Conservation (phyloP, 2,888 invertebrate species). For the Thelaira solivaga region DNA sequence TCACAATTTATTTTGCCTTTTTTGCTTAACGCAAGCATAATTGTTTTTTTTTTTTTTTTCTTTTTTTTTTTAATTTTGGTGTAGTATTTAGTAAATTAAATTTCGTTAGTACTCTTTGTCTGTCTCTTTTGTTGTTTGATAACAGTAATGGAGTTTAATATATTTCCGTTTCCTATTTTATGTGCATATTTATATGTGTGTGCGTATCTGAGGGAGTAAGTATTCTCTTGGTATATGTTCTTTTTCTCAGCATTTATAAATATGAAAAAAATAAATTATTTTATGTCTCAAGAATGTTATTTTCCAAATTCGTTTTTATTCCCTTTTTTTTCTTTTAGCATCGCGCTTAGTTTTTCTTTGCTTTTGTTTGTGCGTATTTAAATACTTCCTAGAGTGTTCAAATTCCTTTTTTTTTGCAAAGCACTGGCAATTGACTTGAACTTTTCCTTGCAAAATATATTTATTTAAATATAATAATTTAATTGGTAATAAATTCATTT, state of each 20-base stretch:
- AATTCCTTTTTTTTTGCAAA: too few species aligned
- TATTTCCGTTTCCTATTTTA: conserved; percentile 15
- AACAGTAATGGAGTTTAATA: conserved; percentile 21
- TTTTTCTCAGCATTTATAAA: not conserved
- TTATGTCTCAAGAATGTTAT: conserved; percentile 10
- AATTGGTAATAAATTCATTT: too few species aligned
- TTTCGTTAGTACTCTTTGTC: too few species aligned
- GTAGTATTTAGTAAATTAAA: too few species aligned
- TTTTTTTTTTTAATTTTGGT: too few species aligned
- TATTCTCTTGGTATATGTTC: not conserved
- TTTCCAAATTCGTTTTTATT: not conserved
- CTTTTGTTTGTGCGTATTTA: too few species aligned
- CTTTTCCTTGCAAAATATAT: too few species aligned
- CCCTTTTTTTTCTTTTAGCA: not conserved
- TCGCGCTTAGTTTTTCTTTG: not conserved
- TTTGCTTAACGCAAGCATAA: not conserved
- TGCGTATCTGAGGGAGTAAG: not conserved
- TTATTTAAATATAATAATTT: too few species aligned
- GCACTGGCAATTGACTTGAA: too few species aligned
- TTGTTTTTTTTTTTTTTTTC: not conserved
- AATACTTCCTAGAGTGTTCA: too few species aligned
- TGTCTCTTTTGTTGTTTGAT: not conserved
- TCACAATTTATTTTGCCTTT: not conserved
- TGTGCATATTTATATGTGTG: not conserved
- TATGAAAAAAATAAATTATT: conserved; percentile 7